Base-by-base conservation (phyloP, 2,888 invertebrate species). In the Netelia fuscicornis region DNA sequence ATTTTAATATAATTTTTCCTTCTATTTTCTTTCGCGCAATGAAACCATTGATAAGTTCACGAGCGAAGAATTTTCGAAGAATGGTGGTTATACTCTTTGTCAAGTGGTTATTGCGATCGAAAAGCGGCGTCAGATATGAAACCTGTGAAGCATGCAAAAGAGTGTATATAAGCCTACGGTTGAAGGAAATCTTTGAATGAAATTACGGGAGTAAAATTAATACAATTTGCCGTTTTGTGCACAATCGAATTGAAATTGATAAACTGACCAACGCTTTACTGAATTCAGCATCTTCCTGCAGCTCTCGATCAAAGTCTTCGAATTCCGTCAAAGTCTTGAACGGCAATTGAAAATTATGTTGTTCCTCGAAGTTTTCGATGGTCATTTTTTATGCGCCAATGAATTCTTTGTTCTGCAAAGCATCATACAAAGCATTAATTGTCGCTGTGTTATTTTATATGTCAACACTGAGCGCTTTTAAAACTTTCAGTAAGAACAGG, bases 21-120 rank as follows among this genome's bases (percentile, higher is more conserved):
- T 86, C 80, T 0, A 88, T 85, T 54, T 86, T 84, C 44, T 87
- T 88, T 1, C 86, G 83, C 0, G 88, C 89, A 8, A 89, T 89
- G 9, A 87, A 89, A 58, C 83, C 86, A 10, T 87, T 52, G 20
- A 88, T 87, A 2, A 88, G 83, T 20, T 89, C 88, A 42, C 87
- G 84, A 1, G 85, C 83, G 80, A 89, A 83, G 23, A 89, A 88
- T 77, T 87, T 88, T 0, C 88, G 85, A n/a, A 90, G 67, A 62
- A 89, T 89, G n/a, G 87, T 88, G 1, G 86, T 86, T 13, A 89
- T 84, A 54, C 87, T 88, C 58, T 88, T 89, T 0, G 88, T 87
- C 13, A 88, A 68, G 0, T 83, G 80, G 17, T 88, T 86, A 67
- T 87, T 87, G 2, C 87, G 80, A 74, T 88, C 87, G 5, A 88